Evolutionary conservation across 1,140 invertebrate species (phyloP).

Genomic region (Trichonephila inaurata): DNA sequence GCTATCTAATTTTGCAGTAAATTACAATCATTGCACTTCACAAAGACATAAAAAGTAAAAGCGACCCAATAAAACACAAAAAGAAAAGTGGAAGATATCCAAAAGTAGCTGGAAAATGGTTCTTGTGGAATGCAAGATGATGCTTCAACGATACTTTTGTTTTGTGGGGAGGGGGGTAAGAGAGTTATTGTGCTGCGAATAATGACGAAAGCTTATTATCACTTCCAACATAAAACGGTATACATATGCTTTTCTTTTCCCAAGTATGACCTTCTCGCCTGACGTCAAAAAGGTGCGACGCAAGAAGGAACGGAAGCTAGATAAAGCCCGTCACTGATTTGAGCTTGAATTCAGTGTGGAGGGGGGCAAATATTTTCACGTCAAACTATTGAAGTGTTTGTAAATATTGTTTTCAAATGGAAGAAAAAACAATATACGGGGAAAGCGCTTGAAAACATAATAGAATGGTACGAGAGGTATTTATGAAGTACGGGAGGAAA

Average conservation of each 20-base stretch:
- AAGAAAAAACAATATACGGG: too few relatives aligned
- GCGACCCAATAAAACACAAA: background rate
- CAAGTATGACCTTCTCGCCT: background rate
- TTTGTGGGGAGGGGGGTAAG: background rate
- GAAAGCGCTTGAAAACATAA: too few relatives aligned
- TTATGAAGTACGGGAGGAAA: too few relatives aligned
- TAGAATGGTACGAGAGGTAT: too few relatives aligned
- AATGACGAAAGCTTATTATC: constrained; percentile 15
- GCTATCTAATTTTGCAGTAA: background rate
- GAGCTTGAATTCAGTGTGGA: background rate
- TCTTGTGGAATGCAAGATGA: background rate
- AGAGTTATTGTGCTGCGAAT: background rate
- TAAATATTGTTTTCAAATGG: too few relatives aligned
- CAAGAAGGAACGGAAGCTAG: background rate
- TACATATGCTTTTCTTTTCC: background rate
- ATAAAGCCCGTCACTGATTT: background rate
- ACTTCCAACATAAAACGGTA: background rate
- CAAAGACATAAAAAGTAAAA: background rate
- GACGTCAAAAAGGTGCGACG: background rate
- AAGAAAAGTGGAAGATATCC: background rate
- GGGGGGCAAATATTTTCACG: background rate
- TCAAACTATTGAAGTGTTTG: too few relatives aligned
- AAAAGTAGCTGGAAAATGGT: background rate
- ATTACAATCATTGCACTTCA: background rate
- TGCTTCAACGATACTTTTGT: background rate